Base-by-base conservation (phyloP, 1,140 invertebrate species). In the Ceratoteleas bidentatus region DNA sequence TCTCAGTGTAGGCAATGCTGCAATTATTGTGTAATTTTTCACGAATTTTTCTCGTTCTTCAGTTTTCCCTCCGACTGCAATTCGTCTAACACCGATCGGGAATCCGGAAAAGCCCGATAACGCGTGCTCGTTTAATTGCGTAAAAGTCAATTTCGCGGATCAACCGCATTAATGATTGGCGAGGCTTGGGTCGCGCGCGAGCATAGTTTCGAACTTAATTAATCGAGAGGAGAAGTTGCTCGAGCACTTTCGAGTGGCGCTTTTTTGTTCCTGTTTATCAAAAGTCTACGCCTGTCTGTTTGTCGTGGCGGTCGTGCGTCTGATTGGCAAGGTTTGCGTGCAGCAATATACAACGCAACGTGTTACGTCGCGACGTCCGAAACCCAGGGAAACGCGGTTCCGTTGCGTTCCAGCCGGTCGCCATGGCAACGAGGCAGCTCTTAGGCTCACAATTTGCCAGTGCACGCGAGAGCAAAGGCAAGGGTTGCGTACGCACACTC, bases 401-500 rank as follows among this genome's bases (percentile, higher is more conserved):
- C 62, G 56, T 54, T 32, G 47, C 62, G 73, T 66, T 60, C 62
- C 62, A 76, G 73, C 73, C 47, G 56, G 75, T 78, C 57, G 75
- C 66, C 66, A 78, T 70, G 75, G 60, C 58, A 78, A 78, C 75
- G 33, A 64, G 75, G 49, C 62, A 66, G 73, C 68, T 79, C 77
- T 80, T 73, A 80, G 68, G 61, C 58, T 80, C 77, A 56, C 64
- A 69, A 74, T 81, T 81, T 81, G 77, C 70, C 52, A 47, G 32
- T 53, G 69, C 62, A 68, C 62, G 69, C 64, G 62, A 69, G 62
- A 80, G 69, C 13, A 68, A 74, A 66, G 57, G 66, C 68, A 72
- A 79, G 68, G 76, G 76, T 65, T 77, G 65, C 36, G 58, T 64
- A 77, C 58, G n/a, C n/a, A n/a, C n/a, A n/a, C n/a, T n/a, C n/a